Evolutionary conservation across 2,113 vertebrate species (phyloP), one percentile per base, ranked within the genome.

Genomic region (Spilogale gracilis): DNA sequence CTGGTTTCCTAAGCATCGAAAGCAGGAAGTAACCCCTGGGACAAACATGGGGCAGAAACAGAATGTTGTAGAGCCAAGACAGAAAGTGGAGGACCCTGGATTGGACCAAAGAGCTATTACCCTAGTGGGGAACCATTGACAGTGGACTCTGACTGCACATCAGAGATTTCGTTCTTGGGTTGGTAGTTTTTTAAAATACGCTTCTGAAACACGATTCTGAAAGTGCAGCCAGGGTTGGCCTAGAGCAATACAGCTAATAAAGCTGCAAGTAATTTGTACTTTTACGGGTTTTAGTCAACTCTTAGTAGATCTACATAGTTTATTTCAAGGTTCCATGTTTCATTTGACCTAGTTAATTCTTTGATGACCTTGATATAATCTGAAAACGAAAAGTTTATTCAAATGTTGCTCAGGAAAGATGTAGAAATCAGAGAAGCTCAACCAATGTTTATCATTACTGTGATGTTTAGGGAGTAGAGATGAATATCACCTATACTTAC

Each of bases 261-360:
- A 94, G n/a, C 18, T 89, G 2, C 61, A 94, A 83, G 58, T 25
- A 71, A 94, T 89, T 78, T 43, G 32, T 83, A 61, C 10, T 93
- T 95, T 95, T 69, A 89, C 60, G 38, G 7, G 12, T 95, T 90
- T 97, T n/a, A 92, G 74, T 61, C 23, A 87, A 63, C 50, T 93
- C 58, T 94, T 88, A 87, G 58, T 20, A 87, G 92, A 69, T 81
- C 58, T 89, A 58, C 48, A 65, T 65, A 58, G 67, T 80, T 95
- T 82, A 92, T 94, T 89, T 97, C 50, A 92, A 95, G 83, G 27
- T 83, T 38, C 14, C 38, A 81, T 61, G 91, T 96, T 96, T 56
- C 27, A 88, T 90, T 96, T 96, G 54, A n/a, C 45, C 71, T 54
- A 88, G 43, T 58, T 91, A 90, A 94, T 87, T 3, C 43, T 91